phyloP scores from a whole-genome alignment of 2,797 vertebrate species.

The Tenualosa ilisha region DNA sequence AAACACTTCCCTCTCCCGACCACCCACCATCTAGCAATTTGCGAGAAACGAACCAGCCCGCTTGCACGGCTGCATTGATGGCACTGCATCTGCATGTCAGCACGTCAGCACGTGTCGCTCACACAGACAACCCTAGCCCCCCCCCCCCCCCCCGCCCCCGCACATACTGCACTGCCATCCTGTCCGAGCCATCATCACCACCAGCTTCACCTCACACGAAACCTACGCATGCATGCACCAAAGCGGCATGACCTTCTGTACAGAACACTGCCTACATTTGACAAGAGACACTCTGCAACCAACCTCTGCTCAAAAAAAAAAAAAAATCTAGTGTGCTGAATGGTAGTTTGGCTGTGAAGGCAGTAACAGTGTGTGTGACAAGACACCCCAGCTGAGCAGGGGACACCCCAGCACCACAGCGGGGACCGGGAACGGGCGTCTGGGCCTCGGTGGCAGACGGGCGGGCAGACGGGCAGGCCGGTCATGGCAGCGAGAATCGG shows the following conservation, averaged over 20 bases:
- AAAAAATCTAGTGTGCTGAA: not conserved
- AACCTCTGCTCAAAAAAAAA: not conserved
- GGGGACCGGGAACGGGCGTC: not conserved
- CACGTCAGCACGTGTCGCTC: constrained; percentile 47
- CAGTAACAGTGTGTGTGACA: constrained; percentile 20
- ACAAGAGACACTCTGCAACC: not conserved
- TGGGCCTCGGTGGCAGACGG: not conserved
- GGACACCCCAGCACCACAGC: not conserved
- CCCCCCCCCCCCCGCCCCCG: not conserved
- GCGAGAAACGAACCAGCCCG: not conserved
- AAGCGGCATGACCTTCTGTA: not conserved
- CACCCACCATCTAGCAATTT: not conserved
- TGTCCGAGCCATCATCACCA: not conserved
- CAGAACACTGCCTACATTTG: not conserved
- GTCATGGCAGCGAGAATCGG: not conserved
- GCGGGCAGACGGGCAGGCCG: not conserved
- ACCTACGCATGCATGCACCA: not conserved
- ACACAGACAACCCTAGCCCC: not conserved
- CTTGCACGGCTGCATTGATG: constrained; percentile 16
- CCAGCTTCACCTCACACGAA: not conserved
- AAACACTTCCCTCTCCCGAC: not conserved
- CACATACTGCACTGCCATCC: not conserved
- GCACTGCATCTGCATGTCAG: constrained; percentile 42
- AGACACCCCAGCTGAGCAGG: not conserved
- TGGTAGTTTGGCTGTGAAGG: constrained; percentile 24